phyloP scores from a whole-genome alignment of 2,888 invertebrate genomes.

The Apamea sordens region DNA sequence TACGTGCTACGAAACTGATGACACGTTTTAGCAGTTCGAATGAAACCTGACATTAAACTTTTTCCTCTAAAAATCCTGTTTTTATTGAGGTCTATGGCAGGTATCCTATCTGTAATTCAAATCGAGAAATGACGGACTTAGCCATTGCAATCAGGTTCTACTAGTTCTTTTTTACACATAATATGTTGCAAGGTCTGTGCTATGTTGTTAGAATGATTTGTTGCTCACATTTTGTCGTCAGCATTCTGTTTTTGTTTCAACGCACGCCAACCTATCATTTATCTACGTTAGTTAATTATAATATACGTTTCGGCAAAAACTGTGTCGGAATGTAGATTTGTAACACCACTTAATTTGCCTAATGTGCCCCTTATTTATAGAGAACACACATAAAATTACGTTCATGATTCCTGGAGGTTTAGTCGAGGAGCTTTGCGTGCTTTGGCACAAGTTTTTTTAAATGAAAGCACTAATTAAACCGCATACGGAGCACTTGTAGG shows the following conservation, averaged over 20 bases:
- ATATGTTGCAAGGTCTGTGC: conserved; percentile 52
- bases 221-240: conserved; percentile 57
- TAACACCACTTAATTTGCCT: conserved; percentile 33
- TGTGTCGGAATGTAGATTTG: conserved; percentile 50
- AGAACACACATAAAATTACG: conserved; percentile 17
- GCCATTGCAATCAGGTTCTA: conserved; percentile 61
- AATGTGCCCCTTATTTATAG: conserved; percentile 46
- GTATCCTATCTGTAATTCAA: conserved; percentile 59
- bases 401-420: conserved; percentile 15
- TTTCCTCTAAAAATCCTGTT: conserved; percentile 40
- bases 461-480: conserved; percentile 38
- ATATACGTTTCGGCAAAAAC: conserved; percentile 50
- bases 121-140: conserved; percentile 56
- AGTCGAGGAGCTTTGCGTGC: conserved; percentile 12
- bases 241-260: conserved; percentile 40
- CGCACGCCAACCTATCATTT: conserved; percentile 61
- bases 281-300: conserved; percentile 57
- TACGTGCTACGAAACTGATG: not conserved
- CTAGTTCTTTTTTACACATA: conserved; percentile 49
- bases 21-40: not conserved
- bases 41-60: conserved; percentile 27
- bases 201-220: conserved; percentile 58
- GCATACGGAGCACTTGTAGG: conserved; percentile 33
- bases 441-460: conserved; percentile 30
- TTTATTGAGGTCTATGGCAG: conserved; percentile 53